A percentile compares a stretch with the other conserved stretches of the same genome.
phyloP scores from a whole-genome alignment of 2,797 vertebrate genomes.

The Perodicticus potto region DNA sequence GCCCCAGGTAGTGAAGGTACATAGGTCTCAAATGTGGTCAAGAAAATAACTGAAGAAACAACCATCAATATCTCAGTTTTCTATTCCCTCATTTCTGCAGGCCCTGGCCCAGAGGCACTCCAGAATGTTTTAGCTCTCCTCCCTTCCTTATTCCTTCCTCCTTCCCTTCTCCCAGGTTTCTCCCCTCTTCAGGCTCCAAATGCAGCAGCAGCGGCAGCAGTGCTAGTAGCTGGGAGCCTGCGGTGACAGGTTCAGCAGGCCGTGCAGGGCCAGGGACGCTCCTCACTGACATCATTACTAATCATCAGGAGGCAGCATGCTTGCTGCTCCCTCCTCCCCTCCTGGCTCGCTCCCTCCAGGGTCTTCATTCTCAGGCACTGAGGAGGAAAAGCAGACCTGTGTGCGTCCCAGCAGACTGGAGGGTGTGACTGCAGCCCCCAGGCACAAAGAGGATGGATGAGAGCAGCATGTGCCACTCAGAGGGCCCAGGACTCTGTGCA shows the following conservation, averaged over 20 bases:
- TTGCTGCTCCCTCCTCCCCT: not conserved
- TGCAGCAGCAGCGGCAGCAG: not conserved
- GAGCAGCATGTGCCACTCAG: not conserved
- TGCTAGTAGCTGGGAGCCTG: not conserved
- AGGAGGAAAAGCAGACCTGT: not conserved
- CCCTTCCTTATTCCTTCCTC: not conserved
- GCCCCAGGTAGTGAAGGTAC: not conserved
- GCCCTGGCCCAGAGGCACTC: not conserved
- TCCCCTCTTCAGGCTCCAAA: not conserved
- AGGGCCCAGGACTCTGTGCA: not conserved
- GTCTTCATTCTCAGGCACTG: not conserved
- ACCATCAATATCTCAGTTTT: not conserved
- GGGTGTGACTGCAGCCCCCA: not conserved
- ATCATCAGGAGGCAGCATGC: not conserved
- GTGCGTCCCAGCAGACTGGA: not conserved
- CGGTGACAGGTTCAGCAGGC: not conserved
- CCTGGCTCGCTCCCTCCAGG: not conserved
- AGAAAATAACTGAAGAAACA: not conserved
- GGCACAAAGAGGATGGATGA: not conserved
- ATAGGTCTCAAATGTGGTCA: not conserved
- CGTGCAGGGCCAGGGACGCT: not conserved
- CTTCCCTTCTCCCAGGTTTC: not conserved
- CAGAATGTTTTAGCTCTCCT: accelerated
- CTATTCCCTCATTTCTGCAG: not conserved
- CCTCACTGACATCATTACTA: not conserved